Evolutionary conservation across 1,140 invertebrate species (phyloP).

Genomic region (Drosophila novamexicana): DNA sequence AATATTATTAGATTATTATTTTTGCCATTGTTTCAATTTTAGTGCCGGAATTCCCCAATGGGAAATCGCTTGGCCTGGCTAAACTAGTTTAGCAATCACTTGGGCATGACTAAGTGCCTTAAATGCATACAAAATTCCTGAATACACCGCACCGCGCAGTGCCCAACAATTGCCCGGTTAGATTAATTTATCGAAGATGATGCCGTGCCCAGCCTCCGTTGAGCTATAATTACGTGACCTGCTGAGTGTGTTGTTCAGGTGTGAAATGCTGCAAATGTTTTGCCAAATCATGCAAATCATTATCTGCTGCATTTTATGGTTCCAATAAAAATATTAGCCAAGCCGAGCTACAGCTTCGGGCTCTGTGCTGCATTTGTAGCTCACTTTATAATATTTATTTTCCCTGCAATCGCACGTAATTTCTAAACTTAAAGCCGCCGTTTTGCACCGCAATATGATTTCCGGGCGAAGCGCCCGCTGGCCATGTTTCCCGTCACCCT

Average conservation of each 20-base stretch:
- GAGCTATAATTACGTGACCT: slow-evolving; percentile 49
- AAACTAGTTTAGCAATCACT: slow-evolving; percentile 81
- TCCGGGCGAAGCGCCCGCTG: slow-evolving; percentile 62
- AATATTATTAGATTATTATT: slow-evolving; percentile 67
- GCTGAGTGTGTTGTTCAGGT: slow-evolving; percentile 46
- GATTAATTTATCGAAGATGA: slow-evolving; percentile 67
- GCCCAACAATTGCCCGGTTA: slow-evolving; percentile 21
- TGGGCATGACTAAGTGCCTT: slow-evolving; percentile 80
- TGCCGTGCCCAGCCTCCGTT: slow-evolving; percentile 26
- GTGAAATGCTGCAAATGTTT: slow-evolving; percentile 62
- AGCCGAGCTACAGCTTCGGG: slow-evolving; percentile 23
- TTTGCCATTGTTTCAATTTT: slow-evolving; percentile 64
- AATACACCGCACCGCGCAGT: not conserved
- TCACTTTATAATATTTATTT: slow-evolving; percentile 77
- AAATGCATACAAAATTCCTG: slow-evolving; percentile 80
- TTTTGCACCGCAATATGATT: slow-evolving; percentile 69
- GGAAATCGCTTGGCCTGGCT: slow-evolving; percentile 53
- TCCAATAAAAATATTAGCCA: slow-evolving; percentile 76
- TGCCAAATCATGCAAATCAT: slow-evolving; percentile 78
- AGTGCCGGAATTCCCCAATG: slow-evolving; percentile 69
- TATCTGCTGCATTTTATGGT: slow-evolving; percentile 56
- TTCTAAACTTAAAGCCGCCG: slow-evolving; percentile 70
- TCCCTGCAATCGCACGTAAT: slow-evolving; percentile 68
- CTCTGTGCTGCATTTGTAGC: slow-evolving; percentile 59
- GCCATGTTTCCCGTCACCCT: slow-evolving; percentile 26